Evolutionary conservation across 2,113 vertebrate species (phyloP).

Genomic region (Oostethus manadensis): DNA sequence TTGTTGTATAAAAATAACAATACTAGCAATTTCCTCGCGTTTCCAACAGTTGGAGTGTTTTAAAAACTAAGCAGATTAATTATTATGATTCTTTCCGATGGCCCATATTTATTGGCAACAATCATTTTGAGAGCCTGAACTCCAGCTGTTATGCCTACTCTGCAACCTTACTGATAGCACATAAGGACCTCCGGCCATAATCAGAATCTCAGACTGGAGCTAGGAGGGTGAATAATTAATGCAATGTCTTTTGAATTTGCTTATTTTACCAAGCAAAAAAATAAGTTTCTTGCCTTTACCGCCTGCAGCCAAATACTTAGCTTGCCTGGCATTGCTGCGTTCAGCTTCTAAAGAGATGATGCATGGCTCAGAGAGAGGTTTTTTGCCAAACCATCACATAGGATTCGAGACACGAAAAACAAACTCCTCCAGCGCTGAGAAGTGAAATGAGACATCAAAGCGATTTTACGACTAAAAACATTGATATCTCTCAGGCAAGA

Average conservation of each 20-base stretch:
- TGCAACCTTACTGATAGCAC: conserved; percentile 49
- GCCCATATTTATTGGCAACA: conserved; percentile 44
- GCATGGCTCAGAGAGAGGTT: conserved; percentile 40
- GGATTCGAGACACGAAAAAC: conserved; percentile 48
- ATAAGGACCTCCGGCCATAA: conserved; percentile 58
- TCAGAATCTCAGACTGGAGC: conserved; percentile 51
- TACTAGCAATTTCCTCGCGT: conserved; percentile 34
- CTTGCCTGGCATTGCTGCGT: conserved; percentile 44
- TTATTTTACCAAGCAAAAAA: conserved; percentile 52
- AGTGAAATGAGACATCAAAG: conserved; percentile 44
- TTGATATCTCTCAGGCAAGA: conserved; percentile 29
- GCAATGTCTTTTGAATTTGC: conserved; percentile 55
- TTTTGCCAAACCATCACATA: conserved; percentile 42
- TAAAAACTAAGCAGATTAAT: conserved; percentile 34
- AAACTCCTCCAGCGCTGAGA: conserved; percentile 35
- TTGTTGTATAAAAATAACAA: conserved; percentile 38
- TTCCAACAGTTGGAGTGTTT: conserved; percentile 26
- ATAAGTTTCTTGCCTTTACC: conserved; percentile 45
- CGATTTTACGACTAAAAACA: conserved; percentile 2
- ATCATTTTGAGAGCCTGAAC: conserved; percentile 49
- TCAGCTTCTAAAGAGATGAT: conserved; percentile 44
- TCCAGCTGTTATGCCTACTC: conserved; percentile 42
- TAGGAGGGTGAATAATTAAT: conserved; percentile 66
- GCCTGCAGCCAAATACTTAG: conserved; percentile 53
- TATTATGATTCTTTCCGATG: conserved; percentile 31